A percentile compares a stretch with the other conserved stretches of the same genome.
Evolutionary conservation across 2,888 invertebrate species (phyloP).

Genomic region (Dynastes grantii): DNA sequence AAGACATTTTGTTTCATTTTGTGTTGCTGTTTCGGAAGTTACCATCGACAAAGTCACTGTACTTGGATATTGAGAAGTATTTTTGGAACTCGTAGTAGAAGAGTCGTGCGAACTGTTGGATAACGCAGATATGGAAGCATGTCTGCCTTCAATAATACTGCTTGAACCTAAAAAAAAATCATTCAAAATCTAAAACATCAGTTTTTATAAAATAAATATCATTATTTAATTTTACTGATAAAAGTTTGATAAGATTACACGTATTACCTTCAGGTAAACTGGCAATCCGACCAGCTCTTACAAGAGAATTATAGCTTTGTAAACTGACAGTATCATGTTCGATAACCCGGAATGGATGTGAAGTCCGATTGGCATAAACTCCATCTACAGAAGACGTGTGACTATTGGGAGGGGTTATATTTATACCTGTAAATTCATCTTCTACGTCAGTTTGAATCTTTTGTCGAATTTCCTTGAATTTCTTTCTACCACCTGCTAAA

Average conservation of each 20-base stretch:
- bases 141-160: conserved; percentile 58
- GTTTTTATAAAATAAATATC: too few relatives aligned
- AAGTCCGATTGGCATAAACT: conserved; percentile 78
- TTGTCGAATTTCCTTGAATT: conserved; percentile 88
- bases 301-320: conserved; percentile 91
- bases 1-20: conserved; percentile 49
- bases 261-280: conserved; percentile 68
- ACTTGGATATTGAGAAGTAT: conserved; percentile 67
- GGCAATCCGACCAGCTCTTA: conserved; percentile 85
- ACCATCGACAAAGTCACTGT: conserved; percentile 63
- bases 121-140: conserved; percentile 65
- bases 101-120: conserved; percentile 68
- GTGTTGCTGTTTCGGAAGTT: conserved; percentile 56
- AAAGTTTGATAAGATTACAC: background rate
- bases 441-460: conserved; percentile 92
- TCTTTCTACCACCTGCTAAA: conserved; percentile 71
- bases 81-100: conserved; percentile 68
- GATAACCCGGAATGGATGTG: conserved; percentile 88
- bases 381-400: conserved; percentile 87
- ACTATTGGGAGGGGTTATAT: conserved; percentile 80
- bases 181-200: too few relatives aligned
- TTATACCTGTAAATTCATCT: conserved; percentile 76
- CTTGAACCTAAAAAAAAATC: conserved; percentile 33
- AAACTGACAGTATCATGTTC: conserved; percentile 91
- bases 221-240: background rate